Base-by-base conservation (phyloP, 2,113 vertebrate genomes). In the Odobenus rosmarus region DNA sequence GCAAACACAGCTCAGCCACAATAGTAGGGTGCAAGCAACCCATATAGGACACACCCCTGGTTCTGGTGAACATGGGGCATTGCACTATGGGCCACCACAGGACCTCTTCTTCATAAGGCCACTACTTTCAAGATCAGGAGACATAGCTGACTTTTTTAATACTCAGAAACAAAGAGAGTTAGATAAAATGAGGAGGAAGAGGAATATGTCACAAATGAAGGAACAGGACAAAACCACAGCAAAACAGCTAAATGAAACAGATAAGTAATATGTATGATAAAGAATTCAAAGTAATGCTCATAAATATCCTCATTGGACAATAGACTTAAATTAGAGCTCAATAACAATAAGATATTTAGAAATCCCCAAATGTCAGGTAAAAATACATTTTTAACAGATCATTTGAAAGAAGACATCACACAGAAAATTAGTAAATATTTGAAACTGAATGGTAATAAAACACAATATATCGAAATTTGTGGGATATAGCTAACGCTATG, bases 371-470 rank as follows among this genome's bases (percentile, higher is more conserved):
- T 90, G 93, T 88, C 80, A 95, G 12, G 9, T 62, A 24, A 90
- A 91, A 57, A 96, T 21, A 84, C 0, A 79, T 11, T 93, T 88
- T 19, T 36, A 94, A 96, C 24, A 97, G 86, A 8, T 23, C 8
- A 80, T 18, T 96, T 97, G 69, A 88, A 92, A 87, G 5, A 94
- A 57, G 28, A 92, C 77, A 69, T 77, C 67, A 76, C 53, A 82
- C 39, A 62, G 23, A 71, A 83, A 79, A 93, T 71, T n/a, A 49
- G 3, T 26, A 33, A 89, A 31, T 77, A 55, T 57, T 94, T 96
- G 24, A 94, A 95, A 76, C 23, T 74, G 33, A 82, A 91, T 57
- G 26, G 72, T 61, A 92, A 92, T 96, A 96, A 95, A 93, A 93
- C 6, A 86, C 4, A 74, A 10, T 69, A 87, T 72, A 71, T 24